Conservation (phyloP, 1,140 invertebrate genomes). For the Mactra quadrangularis region DNA sequence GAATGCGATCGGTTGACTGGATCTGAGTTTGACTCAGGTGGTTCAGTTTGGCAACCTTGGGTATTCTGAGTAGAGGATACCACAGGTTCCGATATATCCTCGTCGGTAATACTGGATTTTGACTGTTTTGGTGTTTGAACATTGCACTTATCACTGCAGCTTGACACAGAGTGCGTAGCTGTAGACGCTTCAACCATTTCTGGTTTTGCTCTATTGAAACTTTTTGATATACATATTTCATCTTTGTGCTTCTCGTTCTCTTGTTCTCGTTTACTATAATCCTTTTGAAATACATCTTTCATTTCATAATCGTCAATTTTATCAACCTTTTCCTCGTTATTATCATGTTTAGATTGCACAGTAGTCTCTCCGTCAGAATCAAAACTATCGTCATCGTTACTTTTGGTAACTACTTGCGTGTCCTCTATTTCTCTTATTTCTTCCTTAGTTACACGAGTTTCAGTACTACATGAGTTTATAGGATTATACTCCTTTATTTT, state of each 20-base stretch:
- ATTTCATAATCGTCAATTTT: no score
- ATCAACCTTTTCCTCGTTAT: neutral
- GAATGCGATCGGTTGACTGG: conserved; percentile 33
- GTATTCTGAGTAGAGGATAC: conserved; percentile 60
- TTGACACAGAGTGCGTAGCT: neutral
- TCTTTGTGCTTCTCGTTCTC: neutral
- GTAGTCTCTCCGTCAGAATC: neutral
- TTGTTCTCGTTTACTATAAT: no score
- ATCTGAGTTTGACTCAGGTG: conserved; percentile 4
- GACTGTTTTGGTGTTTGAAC: conserved; percentile 5
- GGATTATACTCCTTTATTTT: neutral
- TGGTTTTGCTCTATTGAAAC: conserved; percentile 3
- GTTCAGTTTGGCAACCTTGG: conserved; percentile 58
- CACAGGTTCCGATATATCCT: conserved; percentile 57
- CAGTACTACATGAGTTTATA: neutral
- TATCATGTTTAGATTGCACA: neutral
- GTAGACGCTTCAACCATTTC: conserved; percentile 49
- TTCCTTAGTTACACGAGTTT: neutral
- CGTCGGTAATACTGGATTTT: conserved; percentile 24
- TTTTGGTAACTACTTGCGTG: neutral
- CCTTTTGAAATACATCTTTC: no score
- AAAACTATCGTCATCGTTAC: neutral
- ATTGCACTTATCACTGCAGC: conserved; percentile 22
- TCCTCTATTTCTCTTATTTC: conserved; percentile 9
- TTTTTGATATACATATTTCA: neutral